phyloP scores from a whole-genome alignment of 2,888 invertebrate genomes.

The Limnephilus auricula region DNA sequence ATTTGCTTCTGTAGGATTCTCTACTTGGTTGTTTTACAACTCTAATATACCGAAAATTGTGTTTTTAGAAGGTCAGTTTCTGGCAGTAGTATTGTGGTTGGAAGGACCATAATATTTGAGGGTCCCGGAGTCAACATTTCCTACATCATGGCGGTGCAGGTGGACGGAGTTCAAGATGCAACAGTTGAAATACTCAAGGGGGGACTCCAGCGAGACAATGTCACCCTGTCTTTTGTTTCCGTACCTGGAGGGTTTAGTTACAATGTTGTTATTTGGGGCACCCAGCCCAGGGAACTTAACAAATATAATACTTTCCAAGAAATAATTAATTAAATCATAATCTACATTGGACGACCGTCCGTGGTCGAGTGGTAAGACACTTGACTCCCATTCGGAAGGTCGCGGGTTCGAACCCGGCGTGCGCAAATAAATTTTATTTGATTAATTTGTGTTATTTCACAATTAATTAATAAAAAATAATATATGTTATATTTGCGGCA shows the following conservation, averaged over 20 bases:
- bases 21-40: neutral
- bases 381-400: no score
- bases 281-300: neutral
- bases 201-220: neutral
- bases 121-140: constrained; percentile 24
- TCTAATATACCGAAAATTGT: neutral
- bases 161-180: neutral
- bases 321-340: neutral
- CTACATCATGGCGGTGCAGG: constrained; percentile 22
- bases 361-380: no score
- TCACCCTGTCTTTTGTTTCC: neutral
- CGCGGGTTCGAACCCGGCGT: no score
- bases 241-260: neutral
- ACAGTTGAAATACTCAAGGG: neutral
- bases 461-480: no score
- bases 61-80: constrained; percentile 6
- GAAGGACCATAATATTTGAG: constrained; percentile 13
- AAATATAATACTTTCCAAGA: constrained; percentile 9
- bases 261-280: constrained; percentile 33
- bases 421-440: no score
- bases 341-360: neutral
- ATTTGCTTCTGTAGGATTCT: neutral
- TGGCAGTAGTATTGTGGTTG: neutral
- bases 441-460: no score
- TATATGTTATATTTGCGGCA: no score